Evolutionary conservation across 2,797 vertebrate species (phyloP).

Genomic region (Coluber constrictor): DNA sequence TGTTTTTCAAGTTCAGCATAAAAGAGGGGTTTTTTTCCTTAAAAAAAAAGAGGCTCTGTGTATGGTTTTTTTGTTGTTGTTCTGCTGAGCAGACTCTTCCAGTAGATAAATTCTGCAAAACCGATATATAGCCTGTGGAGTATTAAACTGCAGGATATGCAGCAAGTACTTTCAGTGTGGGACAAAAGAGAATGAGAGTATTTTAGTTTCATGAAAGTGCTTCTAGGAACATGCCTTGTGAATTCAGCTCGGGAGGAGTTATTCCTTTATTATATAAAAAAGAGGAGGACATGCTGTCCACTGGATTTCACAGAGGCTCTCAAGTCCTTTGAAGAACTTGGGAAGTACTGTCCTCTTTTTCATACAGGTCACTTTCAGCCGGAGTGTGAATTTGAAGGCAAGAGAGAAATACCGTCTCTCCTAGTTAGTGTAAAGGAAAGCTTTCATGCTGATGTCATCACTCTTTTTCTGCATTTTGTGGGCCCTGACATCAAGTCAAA

Average conservation of each 20-base stretch:
- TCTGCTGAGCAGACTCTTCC: background rate
- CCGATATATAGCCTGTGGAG: background rate
- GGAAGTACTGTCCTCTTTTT: background rate
- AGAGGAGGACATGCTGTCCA: background rate
- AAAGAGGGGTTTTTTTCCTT: background rate
- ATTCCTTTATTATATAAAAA: background rate
- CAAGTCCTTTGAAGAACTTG: slow-evolving; percentile 2
- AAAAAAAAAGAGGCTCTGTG: background rate
- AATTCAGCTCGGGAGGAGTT: background rate
- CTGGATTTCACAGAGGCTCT: background rate
- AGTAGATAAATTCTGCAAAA: background rate
- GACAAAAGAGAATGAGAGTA: background rate
- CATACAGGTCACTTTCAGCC: slow-evolving; percentile 14
- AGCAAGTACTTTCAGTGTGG: background rate
- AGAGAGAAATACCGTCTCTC: background rate
- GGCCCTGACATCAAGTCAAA: slow-evolving; percentile 29
- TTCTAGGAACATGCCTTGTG: background rate
- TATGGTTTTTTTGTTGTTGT: background rate
- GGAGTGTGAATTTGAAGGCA: background rate
- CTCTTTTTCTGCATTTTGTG: slow-evolving; percentile 13
- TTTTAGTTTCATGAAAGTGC: slow-evolving; percentile 4
- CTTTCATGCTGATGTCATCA: slow-evolving; percentile 26
- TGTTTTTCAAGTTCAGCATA: background rate
- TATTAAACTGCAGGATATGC: background rate
- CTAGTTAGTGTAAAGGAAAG: background rate